Percentiles rank a stretch among this genome's conserved stretches.
These are phyloP conservation scores for Perodicticus potto DNA, from an alignment of 2,797 vertebrate species.

Conservation along the genomic window DNA sequence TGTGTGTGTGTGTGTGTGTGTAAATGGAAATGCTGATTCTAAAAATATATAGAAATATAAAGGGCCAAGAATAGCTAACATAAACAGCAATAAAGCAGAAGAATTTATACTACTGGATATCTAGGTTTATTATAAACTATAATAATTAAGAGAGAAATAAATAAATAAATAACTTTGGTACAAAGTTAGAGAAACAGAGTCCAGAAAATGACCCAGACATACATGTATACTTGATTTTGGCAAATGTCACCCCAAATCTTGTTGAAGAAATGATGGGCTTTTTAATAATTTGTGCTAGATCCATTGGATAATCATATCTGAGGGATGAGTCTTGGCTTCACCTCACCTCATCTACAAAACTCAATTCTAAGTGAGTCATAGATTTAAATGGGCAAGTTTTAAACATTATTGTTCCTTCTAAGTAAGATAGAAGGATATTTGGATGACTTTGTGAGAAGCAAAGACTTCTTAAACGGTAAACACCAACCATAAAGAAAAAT, in stretches of 20 bases:
- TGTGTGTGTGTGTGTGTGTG: not conserved
- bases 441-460: not conserved
- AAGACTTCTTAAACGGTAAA: not conserved
- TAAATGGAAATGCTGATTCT: not conserved
- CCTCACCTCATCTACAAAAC: not conserved
- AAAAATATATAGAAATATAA: not conserved
- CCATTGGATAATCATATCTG: not conserved
- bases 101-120: not conserved
- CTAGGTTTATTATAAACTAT: not conserved
- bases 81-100: not conserved
- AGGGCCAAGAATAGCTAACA: not conserved
- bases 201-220: not conserved
- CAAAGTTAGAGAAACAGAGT: not conserved
- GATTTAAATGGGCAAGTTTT: not conserved
- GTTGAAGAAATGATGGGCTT: not conserved
- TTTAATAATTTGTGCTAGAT: not conserved
- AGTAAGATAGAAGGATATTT: not conserved
- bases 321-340: not conserved
- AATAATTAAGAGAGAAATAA: not conserved
- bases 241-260: not conserved
- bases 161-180: too few species aligned
- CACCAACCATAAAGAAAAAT: not conserved
- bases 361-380: not conserved
- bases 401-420: not conserved
- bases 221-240: not conserved